Conservation (phyloP, 2,797 vertebrate genomes). For the Chaenodraco wilsoni region DNA sequence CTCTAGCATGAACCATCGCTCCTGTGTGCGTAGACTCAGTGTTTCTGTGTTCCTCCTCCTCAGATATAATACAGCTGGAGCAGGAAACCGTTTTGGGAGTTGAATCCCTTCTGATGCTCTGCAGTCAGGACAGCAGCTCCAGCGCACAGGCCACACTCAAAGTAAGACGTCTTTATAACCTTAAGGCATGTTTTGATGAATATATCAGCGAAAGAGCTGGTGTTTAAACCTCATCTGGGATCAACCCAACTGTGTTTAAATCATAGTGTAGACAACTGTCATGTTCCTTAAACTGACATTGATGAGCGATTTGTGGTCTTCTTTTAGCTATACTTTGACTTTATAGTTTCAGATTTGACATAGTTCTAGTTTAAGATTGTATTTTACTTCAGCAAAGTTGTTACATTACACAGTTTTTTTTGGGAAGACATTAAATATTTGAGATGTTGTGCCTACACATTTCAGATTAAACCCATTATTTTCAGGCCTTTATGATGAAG, state of each 20-base stretch:
- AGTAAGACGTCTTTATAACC: constrained; percentile 76
- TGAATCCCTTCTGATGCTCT: constrained; percentile 94
- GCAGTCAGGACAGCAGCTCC: constrained; percentile 91
- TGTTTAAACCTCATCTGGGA: not conserved
- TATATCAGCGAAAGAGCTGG: not conserved
- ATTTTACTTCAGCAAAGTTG: not conserved
- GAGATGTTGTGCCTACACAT: too few species aligned
- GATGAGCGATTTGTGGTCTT: not conserved
- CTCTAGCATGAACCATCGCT: not conserved
- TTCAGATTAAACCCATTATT: too few species aligned
- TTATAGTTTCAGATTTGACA: not conserved
- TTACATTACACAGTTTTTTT: not conserved
- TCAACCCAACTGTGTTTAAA: not conserved
- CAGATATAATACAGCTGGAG: constrained; percentile 92
- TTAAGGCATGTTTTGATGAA: not conserved
- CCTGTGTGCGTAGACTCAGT: constrained; percentile 7
- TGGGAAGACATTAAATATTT: too few species aligned
- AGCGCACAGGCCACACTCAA: constrained; percentile 92
- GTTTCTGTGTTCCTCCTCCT: constrained; percentile 14
- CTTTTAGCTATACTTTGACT: not conserved
- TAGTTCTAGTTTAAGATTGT: not conserved
- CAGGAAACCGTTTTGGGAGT: constrained; percentile 95
- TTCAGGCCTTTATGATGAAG: too few species aligned
- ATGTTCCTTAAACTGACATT: not conserved
- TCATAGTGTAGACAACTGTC: not conserved